Base-by-base conservation (phyloP, 2,113 vertebrate species). In the Eulacestoma nigropectus region DNA sequence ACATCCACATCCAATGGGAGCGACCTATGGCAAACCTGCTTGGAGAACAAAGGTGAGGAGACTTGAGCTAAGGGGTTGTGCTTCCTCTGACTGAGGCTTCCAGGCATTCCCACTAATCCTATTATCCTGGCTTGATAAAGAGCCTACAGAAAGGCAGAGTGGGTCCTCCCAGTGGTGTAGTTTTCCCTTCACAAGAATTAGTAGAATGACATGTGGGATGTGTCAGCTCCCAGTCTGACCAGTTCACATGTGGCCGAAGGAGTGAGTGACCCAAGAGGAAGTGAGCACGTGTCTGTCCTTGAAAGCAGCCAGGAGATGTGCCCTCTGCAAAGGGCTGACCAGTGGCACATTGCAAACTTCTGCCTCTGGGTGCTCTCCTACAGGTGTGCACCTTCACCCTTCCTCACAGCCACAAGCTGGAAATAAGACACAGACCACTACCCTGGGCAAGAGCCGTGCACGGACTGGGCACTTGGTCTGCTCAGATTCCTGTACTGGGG, bases 401-500 rank as follows among this genome's bases (percentile, higher is more conserved):
- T 79, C 25, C 70, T 63, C 13, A 5, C 20, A 69, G 35, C 9
- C 62, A 50, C 56, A 88, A 83, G 33, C 0, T 68, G 44, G 35
- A 76, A 76, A 27, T 68, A 56, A 41, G 52, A 67, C 65, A 73
- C 26, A 29, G 47, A 72, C 1, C 18, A 85, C 13, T 3, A 44
- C 10, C 8, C 35, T 44, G 21, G 16, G 27, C 56, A 68, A 79
- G 26, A 42, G 35, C 35, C 55, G 29, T 16, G 16, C 39, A 44
- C 0, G 1, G 41, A 11, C 53, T 35, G n/a, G 27, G 56, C 1
- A 0, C 37, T 37, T 19, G 19, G n/a, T 69, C 57, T 80, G 49
- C 60, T 56, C 35, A 27, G 39, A 89, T 37, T 68, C 49, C 62
- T 78, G 11, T 16, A 18, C 11, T 21, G 33, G 27, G 4, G 22